Percentiles rank a stretch among this genome's conserved stretches.
Evolutionary conservation across 2,888 invertebrate species (phyloP).

Genomic region (Encarsia formosa): DNA sequence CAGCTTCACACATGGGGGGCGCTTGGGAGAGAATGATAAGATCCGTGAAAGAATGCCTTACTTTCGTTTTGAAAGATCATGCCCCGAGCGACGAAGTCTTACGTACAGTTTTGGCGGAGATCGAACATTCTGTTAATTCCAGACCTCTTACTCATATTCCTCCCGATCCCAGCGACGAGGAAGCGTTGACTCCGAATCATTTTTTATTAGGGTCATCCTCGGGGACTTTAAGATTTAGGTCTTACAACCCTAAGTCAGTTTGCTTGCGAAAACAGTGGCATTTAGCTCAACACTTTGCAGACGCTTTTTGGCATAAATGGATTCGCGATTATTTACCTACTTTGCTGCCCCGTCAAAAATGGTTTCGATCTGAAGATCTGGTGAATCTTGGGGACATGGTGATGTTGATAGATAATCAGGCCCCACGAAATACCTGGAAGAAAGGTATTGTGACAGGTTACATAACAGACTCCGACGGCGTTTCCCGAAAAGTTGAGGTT

Average conservation of each 20-base stretch:
- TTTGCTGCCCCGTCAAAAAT: neutral
- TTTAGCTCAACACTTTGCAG: neutral
- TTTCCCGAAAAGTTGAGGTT: neutral
- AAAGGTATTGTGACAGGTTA: neutral
- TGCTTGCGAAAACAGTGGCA: neutral
- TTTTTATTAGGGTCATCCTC: neutral
- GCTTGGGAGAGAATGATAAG: slow-evolving; percentile 5
- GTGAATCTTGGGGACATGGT: slow-evolving; percentile 1
- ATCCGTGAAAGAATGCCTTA: slow-evolving; percentile 1
- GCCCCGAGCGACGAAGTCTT: slow-evolving; percentile 4
- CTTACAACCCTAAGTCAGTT: neutral
- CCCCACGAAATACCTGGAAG: neutral
- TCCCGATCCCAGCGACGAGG: neutral
- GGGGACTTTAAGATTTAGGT: neutral
- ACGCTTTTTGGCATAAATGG: neutral
- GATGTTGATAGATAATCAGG: neutral
- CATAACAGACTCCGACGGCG: neutral
- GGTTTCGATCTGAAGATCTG: neutral
- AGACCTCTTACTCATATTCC: slow-evolving; percentile 10
- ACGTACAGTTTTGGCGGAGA: slow-evolving; percentile 4
- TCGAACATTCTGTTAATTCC: slow-evolving; percentile 9
- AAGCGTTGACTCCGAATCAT: neutral
- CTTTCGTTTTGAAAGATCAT: neutral
- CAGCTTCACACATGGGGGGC: no score
- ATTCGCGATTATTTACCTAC: neutral